phyloP scores from a whole-genome alignment of 37 sponge, comb jelly and placozoan genomes.

The Geodia barretti region DNA sequence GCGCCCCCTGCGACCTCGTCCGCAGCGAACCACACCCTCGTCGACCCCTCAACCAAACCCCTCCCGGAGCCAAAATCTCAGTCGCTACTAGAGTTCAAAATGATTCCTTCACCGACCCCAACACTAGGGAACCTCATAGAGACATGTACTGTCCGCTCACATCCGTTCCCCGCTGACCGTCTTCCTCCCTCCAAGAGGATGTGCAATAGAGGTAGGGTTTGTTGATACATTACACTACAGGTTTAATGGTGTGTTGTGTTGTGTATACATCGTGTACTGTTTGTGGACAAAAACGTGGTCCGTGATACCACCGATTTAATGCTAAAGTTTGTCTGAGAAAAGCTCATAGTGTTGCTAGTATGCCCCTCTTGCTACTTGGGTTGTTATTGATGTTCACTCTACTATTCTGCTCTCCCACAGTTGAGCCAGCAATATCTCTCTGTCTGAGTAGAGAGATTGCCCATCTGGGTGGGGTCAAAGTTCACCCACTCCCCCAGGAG shows the following conservation, averaged over 20 bases:
- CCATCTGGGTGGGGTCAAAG: conserved; percentile 14
- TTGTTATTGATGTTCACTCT: neutral
- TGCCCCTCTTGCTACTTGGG: no score
- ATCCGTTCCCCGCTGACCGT: conserved; percentile 25
- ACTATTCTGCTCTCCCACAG: neutral
- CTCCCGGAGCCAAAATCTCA: conserved; percentile 11
- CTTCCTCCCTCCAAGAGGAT: conserved; percentile 36
- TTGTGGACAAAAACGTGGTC: neutral
- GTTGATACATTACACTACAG: no score
- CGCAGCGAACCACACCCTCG: neutral
- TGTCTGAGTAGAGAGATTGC: conserved; percentile 46
- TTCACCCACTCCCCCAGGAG: conserved; percentile 1
- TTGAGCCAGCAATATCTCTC: neutral
- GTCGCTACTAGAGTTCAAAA: conserved; percentile 60
- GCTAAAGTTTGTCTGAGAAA: neutral
- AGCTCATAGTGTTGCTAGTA: no score
- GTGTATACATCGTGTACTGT: neutral
- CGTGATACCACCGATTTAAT: neutral
- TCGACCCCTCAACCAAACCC: conserved; percentile 6
- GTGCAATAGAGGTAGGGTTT: conserved; percentile 9
- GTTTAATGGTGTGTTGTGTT: no score
- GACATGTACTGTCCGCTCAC: conserved; percentile 20
- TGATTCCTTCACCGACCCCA: conserved; percentile 48
- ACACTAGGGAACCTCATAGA: conserved; percentile 20
- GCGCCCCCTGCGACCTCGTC: neutral